phyloP scores from a whole-genome alignment of 2,113 vertebrate species.

The Propithecus coquereli region DNA sequence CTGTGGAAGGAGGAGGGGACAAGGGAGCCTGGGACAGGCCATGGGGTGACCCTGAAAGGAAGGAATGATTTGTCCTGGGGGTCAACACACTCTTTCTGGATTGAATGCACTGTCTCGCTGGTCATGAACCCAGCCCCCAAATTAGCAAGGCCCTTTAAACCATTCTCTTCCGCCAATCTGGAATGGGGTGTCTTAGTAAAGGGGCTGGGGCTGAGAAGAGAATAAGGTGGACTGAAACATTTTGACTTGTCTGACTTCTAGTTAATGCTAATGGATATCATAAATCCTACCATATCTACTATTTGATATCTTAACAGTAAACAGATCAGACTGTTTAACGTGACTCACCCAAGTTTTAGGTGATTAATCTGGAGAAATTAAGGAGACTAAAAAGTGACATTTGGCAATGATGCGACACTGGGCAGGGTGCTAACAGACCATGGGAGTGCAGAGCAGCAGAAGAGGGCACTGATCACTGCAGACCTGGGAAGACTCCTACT shows the following conservation, averaged over 20 bases:
- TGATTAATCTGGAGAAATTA: background rate
- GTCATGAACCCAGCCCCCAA: background rate
- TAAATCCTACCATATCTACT: background rate
- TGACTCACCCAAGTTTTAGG: background rate
- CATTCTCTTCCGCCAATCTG: background rate
- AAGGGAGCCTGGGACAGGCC: background rate
- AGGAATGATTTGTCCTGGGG: background rate
- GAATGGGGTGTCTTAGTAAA: background rate
- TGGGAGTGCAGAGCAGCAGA: too few relatives aligned
- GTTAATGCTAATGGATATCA: background rate
- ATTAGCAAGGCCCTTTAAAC: background rate
- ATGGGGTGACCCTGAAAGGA: background rate
- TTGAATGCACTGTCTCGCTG: background rate
- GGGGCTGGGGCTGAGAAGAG: background rate
- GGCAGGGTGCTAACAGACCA: too few relatives aligned
- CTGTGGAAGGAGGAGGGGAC: background rate
- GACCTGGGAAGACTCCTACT: background rate
- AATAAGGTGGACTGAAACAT: background rate
- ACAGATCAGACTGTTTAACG: background rate
- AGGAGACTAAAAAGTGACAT: background rate
- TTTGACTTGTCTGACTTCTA: background rate
- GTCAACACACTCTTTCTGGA: background rate
- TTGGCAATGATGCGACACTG: background rate
- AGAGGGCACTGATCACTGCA: too few relatives aligned
- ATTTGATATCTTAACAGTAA: background rate